Base-by-base conservation (phyloP, 2,797 vertebrate species). In the Austrolebias charrua region DNA sequence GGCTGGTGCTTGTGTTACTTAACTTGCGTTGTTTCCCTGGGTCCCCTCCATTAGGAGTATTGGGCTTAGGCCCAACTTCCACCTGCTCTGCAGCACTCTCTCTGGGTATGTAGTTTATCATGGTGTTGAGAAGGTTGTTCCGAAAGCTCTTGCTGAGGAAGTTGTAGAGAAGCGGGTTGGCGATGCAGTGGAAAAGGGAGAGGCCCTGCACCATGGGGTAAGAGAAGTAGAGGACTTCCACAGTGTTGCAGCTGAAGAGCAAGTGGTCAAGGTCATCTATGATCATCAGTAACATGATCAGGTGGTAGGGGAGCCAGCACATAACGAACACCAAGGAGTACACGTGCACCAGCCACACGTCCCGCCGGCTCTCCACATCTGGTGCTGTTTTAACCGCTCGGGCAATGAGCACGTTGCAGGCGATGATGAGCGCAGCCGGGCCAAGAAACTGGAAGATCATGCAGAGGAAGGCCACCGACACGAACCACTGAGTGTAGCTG, bases 131-230 rank as follows among this genome's bases (percentile, higher is more conserved):
- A 42, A 98, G 91, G 66, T 91, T 93, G 80, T 76, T 74, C 66
- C 90, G 92, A 84, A 99, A 99, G 73, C 89, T 92, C 49, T 94
- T 95, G 88, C 95, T 98, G 19, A 98, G 93, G 74, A 99, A 97
- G 89, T 97, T 98, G 89, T 98, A 99, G 63, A 99, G 94, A 73
- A 99, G 76, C 16, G 97, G 97, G 81, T 99, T 99, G 79, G 94
- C 55, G 0, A 98, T 86, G 6, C 95, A 97, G 84, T 99, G 97
- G 38, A 96, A 86, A 24, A 97, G 85, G 0, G 95, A 93, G 57
- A 96, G 60, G 69, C 94, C 91, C 80, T 97, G 92, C 1, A 96
- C 90, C 59, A 98, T 1, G 2, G 90, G 92, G 2, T 91, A 94
- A 6, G 95, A 94, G 88, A 95, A 98, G 83, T 93, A 96, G 24